phyloP scores from a whole-genome alignment of 1,140 invertebrate species.

The Propsilocerus akamusi region DNA sequence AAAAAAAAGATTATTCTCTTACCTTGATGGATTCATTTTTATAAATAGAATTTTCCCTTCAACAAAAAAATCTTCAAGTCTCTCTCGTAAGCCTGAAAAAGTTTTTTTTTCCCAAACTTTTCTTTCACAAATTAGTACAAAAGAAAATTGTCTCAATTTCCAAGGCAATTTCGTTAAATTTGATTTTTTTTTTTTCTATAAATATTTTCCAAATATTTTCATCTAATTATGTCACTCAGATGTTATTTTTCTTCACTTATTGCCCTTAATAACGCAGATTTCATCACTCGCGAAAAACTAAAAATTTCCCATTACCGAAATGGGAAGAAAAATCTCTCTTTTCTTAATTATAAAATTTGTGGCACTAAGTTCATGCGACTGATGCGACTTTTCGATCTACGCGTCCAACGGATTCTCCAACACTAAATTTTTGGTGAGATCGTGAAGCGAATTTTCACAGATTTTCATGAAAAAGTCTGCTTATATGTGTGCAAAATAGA shows the following conservation, averaged over 20 bases:
- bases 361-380: too few species aligned
- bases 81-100: background rate
- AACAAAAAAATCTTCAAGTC: background rate
- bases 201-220: background rate
- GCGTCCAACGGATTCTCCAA: background rate
- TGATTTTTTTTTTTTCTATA: background rate
- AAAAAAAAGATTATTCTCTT: background rate
- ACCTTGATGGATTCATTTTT: conserved; percentile 3
- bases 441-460: background rate
- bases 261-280: background rate
- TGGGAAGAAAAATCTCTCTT: background rate
- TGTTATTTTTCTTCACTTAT: too few species aligned
- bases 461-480: background rate
- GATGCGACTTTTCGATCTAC: too few species aligned
- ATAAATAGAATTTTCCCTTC: background rate
- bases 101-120: background rate
- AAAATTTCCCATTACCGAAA: background rate
- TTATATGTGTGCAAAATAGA: too few species aligned
- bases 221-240: background rate
- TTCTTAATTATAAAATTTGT: background rate
- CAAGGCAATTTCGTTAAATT: background rate
- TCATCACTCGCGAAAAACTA: background rate
- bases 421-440: background rate
- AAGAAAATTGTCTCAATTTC: background rate
- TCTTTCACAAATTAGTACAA: too few species aligned